Evolutionary conservation across 2,113 vertebrate species (phyloP), one percentile per base, ranked within the genome.

Genomic region (Onychorhynchus coronatus): DNA sequence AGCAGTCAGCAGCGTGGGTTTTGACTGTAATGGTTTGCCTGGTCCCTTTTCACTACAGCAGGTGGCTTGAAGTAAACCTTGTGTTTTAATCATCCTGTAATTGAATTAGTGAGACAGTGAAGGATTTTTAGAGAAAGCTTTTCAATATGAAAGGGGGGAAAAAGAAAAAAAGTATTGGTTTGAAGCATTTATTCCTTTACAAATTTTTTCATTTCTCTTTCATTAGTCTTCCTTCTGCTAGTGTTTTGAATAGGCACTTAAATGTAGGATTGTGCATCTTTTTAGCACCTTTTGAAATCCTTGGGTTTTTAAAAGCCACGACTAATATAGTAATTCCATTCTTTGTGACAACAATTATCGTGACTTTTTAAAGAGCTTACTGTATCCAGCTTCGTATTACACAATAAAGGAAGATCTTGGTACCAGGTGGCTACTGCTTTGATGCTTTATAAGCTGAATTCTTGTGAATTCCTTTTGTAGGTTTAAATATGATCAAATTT

Each of bases 351-450:
- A 28, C 31, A 77, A 7, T 25, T 78, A 4, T 44, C 62, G 15
- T 74, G n/a, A 17, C 42, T 74, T 68, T 61, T 49, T 50, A 20
- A 88, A 83, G 49, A 31, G 25, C 6, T 93, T 67, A 9, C 28
- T 81, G 0, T 53, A 55, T 62, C 61, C 39, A 41, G 15, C 61
- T 88, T 59, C 0, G 0, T 50, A 18, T 66, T 53, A 47, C 6
- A 5, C 1, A 5, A 18, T 67, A 24, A 59, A 17, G 31, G 66
- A 85, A 37, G 37, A 52, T 81, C 14, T 42, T 85, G 50, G 4
- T 89, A 35, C 27, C 52, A 59, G 39, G 24, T 78, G 49, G 33
- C 41, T 85, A 14, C 50, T 73, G 3, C 52, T 65, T 56, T 58
- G 11, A 41, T 56, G 9, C 24, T 73, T 73, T 53, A 33, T 42